Evolutionary conservation across 1,140 invertebrate species (phyloP), one percentile per base, ranked within the genome.

Genomic region (Drosophila lacertosa): DNA sequence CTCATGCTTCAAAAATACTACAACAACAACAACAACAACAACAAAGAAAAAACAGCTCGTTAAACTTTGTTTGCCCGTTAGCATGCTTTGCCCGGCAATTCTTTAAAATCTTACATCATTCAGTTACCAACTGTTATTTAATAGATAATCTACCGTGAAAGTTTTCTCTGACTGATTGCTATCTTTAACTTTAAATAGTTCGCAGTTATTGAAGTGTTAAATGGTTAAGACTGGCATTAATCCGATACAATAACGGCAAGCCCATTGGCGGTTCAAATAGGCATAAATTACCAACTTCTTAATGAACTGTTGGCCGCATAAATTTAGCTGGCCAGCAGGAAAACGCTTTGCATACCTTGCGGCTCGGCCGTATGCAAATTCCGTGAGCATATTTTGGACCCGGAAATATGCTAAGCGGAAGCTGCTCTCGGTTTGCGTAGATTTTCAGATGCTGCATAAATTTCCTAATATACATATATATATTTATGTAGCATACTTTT

Each of bases 381-480:
- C 37, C 35, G 26, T 33, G 37, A 29, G 59, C 44, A 58, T 26
- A 58, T 58, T 58, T 50, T 24, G 55, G n/a, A n/a, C 55, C 33
- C 29, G 3, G 26, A 29, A 29, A 29, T 29, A 29, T 29, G 26
- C 26, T 29, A 2, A 9, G 15, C 50, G 42, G 26, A 69, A 64
- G 59, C 66, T 64, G 59, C 32, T 53, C 20, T 1, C 9, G 45
- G 47, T 68, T 68, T 62, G 10, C 48, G 57, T 26, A 60, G 24
- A 60, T 68, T 53, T 68, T 42, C 20, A n/a, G 37, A 45, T 53
- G 18, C 47, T 48, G 66, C 66, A 64, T 69, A 69, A 69, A 69
- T 69, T 69, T 55, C 5, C 24, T 33, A 58, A 33, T 50, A 35
- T 33, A n/a, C n/a, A n/a, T n/a, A n/a, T n/a, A n/a, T n/a, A n/a